A percentile compares a stretch with the other conserved stretches of the same genome.
phyloP scores from a whole-genome alignment of 2,888 invertebrate genomes.

The Cephus runcator region DNA sequence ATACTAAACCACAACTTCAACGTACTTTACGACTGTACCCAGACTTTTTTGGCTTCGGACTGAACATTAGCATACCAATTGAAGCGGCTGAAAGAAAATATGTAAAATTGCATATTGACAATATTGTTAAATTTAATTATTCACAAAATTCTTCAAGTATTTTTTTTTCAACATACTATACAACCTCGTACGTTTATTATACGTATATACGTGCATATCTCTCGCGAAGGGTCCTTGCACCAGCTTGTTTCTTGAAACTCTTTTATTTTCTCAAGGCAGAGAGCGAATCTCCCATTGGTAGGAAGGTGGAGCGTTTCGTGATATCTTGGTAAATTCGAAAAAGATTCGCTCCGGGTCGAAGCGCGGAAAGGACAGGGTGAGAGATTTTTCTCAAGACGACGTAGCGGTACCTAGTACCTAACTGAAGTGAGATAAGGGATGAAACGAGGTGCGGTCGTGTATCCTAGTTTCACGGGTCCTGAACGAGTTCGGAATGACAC shows the following conservation, averaged over 20 bases:
- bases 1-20: not conserved
- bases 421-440: constrained; percentile 8
- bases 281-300: not conserved
- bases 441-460: constrained; percentile 5
- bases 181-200: not conserved
- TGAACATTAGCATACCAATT: not conserved
- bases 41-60: not conserved
- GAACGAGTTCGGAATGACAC: not conserved
- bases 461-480: constrained; percentile 9
- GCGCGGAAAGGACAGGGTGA: not conserved
- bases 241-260: not conserved
- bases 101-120: not conserved
- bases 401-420: not conserved
- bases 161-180: not conserved
- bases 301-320: not conserved
- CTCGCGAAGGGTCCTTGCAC: not conserved
- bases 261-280: not conserved
- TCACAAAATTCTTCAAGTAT: not conserved
- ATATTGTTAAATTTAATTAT: not conserved
- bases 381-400: not conserved
- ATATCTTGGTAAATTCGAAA: not conserved
- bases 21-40: not conserved
- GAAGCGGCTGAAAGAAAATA: not conserved
- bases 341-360: not conserved
- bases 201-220: not conserved